A percentile compares a stretch with the other conserved stretches of the same genome.
Conservation (phyloP, 2,797 vertebrate genomes). For the Rhinella marina region DNA sequence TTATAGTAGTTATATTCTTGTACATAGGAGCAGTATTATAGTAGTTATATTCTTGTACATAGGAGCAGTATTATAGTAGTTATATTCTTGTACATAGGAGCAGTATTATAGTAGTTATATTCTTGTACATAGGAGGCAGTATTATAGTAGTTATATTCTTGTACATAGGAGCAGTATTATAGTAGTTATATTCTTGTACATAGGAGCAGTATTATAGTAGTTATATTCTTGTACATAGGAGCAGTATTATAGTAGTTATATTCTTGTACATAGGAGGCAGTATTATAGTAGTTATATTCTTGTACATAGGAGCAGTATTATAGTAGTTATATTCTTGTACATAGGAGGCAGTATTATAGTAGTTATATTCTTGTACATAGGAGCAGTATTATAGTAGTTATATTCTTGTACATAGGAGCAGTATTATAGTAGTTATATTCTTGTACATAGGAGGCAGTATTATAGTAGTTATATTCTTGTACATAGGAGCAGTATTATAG, state of each 20-base stretch:
- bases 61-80: not conserved
- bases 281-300: conserved; percentile 13
- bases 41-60: not conserved
- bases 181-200: conserved; percentile 2
- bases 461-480: conserved; percentile 13
- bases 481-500: not conserved
- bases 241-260: conserved; percentile 6
- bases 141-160: too few species aligned
- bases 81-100: not conserved
- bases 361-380: conserved; percentile 10
- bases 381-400: conserved; percentile 5
- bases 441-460: not conserved
- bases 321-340: conserved; percentile 10
- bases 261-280: not conserved
- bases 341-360: not conserved
- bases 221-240: not conserved
- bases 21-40: not conserved
- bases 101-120: too few species aligned
- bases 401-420: conserved; percentile 12
- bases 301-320: conserved; percentile 5
- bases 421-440: conserved; percentile 6
- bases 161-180: not conserved
- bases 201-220: not conserved
- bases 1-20: conserved; percentile 11
- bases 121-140: too few species aligned